These are phyloP conservation scores for Reinhardtius hippoglossoides DNA, from an alignment of 2,113 vertebrate genomes.

Conservation along the genomic window DNA sequence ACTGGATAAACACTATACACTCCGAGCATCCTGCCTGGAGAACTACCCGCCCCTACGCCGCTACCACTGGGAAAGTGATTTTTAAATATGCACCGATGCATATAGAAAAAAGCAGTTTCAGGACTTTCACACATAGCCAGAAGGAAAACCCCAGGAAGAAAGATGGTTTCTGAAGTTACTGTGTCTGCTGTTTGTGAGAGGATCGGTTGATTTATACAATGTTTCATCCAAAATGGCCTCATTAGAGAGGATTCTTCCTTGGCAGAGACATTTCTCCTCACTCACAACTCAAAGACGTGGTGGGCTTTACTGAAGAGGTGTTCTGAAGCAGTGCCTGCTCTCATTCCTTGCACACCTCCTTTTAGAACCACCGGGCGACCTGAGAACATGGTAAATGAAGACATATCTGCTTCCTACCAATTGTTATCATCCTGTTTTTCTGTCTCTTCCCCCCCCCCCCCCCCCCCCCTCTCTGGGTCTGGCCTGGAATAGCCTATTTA, in stretches of 20 bases:
- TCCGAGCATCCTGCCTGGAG: background rate
- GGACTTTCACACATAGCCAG: background rate
- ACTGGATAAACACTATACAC: no score
- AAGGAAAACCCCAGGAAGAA: background rate
- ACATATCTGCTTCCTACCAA: constrained; percentile 38
- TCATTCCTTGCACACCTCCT: constrained; percentile 36
- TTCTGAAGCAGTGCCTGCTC: constrained; percentile 39
- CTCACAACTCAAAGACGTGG: constrained; percentile 28
- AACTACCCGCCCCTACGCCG: background rate
- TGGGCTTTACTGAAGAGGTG: constrained; percentile 3
- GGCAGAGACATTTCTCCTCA: constrained; percentile 25
- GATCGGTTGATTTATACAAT: constrained; percentile 31
- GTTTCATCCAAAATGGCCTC: constrained; percentile 50
- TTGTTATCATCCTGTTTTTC: constrained; percentile 16
- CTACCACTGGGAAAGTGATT: background rate
- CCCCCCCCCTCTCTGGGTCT: constrained; percentile 22
- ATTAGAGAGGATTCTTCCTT: constrained; percentile 40
- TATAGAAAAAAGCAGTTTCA: background rate
- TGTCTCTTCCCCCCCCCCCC: background rate
- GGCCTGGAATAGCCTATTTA: constrained; percentile 42
- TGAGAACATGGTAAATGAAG: constrained; percentile 43
- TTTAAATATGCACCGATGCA: background rate
- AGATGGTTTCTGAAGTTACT: constrained; percentile 19
- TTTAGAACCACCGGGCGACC: background rate
- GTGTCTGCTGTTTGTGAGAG: constrained; percentile 1